Evolutionary conservation across 2,888 invertebrate genomes (phyloP).

Genomic region (Salticus scenicus): DNA sequence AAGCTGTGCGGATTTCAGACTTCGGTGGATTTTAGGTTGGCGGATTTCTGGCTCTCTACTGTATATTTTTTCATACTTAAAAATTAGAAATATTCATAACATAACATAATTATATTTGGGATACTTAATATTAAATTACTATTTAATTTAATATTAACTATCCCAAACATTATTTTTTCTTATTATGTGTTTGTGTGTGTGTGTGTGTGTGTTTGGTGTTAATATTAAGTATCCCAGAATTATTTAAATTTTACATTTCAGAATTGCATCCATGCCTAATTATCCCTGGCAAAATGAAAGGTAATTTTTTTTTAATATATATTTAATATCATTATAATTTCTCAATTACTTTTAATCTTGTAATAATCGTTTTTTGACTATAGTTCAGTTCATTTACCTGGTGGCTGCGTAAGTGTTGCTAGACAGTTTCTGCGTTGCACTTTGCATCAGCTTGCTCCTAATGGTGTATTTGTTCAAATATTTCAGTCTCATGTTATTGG

Average conservation of each 20-base stretch:
- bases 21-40: too few species aligned
- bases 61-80: too few species aligned
- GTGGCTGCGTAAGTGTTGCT: constrained; percentile 95
- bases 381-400: constrained; percentile 88
- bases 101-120: too few species aligned
- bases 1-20: too few species aligned
- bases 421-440: constrained; percentile 97
- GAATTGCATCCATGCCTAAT: constrained; percentile 82
- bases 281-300: constrained; percentile 92
- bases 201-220: too few species aligned
- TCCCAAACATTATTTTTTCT: too few species aligned
- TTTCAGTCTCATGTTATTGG: constrained; percentile 92
- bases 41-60: too few species aligned
- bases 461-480: constrained; percentile 96
- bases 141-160: too few species aligned
- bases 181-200: too few species aligned
- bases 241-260: constrained; percentile 27
- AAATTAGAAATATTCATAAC: too few species aligned
- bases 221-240: too few species aligned
- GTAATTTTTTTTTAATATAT: constrained; percentile 36
- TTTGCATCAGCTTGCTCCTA: constrained; percentile 95
- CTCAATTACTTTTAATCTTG: neutral
- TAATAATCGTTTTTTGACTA: constrained; percentile 26
- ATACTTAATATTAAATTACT: too few species aligned
- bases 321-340: neutral